A percentile compares a stretch with the other conserved stretches of the same genome.
Conservation (phyloP, 1,140 invertebrate genomes). For the Caenorhabditis brenneri region DNA sequence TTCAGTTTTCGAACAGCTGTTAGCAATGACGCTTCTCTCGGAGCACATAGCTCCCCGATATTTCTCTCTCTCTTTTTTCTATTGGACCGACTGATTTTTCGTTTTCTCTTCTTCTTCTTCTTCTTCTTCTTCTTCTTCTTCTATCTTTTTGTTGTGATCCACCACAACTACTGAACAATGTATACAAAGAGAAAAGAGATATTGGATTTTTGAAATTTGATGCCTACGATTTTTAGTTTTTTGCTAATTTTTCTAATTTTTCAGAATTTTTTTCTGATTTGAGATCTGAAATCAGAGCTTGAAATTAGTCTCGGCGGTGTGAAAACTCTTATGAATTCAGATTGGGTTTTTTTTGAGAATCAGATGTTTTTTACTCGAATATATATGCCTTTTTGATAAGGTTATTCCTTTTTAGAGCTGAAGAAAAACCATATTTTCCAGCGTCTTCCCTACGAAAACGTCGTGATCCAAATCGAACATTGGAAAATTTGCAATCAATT, state of each 20-base stretch:
- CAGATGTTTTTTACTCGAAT: no score
- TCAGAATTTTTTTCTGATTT: background rate
- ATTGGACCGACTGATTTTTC: no score
- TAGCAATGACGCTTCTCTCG: background rate
- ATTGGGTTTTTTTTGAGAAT: no score
- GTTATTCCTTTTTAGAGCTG: no score
- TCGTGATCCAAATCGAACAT: slow-evolving; percentile 16
- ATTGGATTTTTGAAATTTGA: slow-evolving; percentile 16
- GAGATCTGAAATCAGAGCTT: no score
- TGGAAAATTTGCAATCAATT: slow-evolving; percentile 29
- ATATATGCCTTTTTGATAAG: no score
- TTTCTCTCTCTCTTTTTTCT: background rate
- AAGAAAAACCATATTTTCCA: no score
- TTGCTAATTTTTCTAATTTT: background rate
- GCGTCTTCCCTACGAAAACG: background rate
- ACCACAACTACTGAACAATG: slow-evolving; percentile 13
- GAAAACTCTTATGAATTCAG: no score
- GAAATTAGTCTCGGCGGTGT: no score
- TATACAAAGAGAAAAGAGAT: background rate
- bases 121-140: background rate
- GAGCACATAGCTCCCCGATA: background rate
- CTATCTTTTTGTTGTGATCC: background rate
- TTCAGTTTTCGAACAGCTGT: slow-evolving; percentile 38
- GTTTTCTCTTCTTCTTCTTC: background rate
- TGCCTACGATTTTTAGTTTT: background rate